Evolutionary conservation across 2,888 invertebrate species (phyloP).

Genomic region (Harpalus rufipes): DNA sequence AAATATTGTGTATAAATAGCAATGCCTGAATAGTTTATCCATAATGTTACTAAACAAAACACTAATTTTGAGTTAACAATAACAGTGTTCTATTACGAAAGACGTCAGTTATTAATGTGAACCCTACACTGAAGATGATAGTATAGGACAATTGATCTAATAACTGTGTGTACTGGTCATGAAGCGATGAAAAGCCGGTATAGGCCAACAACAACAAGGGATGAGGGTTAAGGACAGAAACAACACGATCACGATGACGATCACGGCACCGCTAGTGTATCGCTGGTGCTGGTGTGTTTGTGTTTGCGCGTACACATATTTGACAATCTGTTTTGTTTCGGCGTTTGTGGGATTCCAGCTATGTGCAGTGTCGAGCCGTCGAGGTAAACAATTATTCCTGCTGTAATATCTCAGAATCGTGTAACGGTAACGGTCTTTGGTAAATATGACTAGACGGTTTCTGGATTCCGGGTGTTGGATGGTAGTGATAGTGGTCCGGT

Average conservation of each 20-base stretch:
- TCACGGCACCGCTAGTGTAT: conserved; percentile 6
- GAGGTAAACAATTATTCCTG: conserved; percentile 47
- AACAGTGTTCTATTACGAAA: neutral
- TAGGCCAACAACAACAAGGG: neutral
- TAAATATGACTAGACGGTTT: conserved; percentile 29
- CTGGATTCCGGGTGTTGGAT: conserved; percentile 1
- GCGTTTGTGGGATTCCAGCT: conserved; percentile 47
- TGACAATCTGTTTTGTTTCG: conserved; percentile 51
- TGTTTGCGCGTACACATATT: conserved; percentile 40
- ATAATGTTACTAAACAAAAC: neutral
- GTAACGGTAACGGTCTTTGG: conserved; percentile 33
- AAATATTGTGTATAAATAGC: neutral
- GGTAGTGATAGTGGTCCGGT: neutral
- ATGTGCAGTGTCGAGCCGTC: conserved; percentile 33
- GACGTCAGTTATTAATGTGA: neutral
- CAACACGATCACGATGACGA: conserved; percentile 38
- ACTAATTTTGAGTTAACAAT: neutral
- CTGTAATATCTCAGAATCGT: conserved; percentile 36
- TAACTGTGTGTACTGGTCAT: conserved; percentile 13
- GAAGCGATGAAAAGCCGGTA: conserved; percentile 20
- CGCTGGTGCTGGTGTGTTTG: conserved; percentile 11
- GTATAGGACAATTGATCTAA: conserved; percentile 14
- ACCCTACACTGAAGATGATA: conserved; percentile 9
- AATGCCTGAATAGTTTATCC: neutral
- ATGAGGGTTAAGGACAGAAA: conserved; percentile 5